phyloP scores from a whole-genome alignment of 2,797 vertebrate species.

The Enteromius trimaculatus region DNA sequence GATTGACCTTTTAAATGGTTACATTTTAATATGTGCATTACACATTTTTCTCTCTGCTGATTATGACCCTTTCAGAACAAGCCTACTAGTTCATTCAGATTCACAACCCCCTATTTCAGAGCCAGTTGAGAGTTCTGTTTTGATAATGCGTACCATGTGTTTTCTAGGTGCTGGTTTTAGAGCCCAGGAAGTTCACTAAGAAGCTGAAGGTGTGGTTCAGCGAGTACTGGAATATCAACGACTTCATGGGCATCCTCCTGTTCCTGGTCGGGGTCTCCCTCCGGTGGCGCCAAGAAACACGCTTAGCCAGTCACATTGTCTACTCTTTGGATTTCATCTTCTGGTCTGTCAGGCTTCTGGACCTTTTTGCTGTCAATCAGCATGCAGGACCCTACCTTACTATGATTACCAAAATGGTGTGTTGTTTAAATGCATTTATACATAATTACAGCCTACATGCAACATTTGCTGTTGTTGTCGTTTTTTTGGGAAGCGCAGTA shows the following conservation, averaged over 20 bases:
- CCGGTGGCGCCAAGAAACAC: slow-evolving; percentile 78
- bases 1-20: not conserved
- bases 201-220: slow-evolving; percentile 96
- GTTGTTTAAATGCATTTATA: not conserved
- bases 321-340: slow-evolving; percentile 98
- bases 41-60: not conserved
- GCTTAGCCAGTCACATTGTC: slow-evolving; percentile 82
- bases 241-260: slow-evolving; percentile 87
- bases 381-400: slow-evolving; percentile 95
- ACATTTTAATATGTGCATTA: not conserved
- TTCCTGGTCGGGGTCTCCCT: slow-evolving; percentile 87
- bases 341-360: slow-evolving; percentile 92
- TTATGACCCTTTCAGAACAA: not conserved
- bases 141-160: not conserved
- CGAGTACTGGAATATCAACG: slow-evolving; percentile 97
- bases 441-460: not conserved
- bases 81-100: not conserved
- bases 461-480: not conserved
- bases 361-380: slow-evolving; percentile 95
- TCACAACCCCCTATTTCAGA: not conserved
- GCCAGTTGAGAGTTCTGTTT: not conserved
- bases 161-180: slow-evolving; percentile 87
- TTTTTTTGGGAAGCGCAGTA: not conserved
- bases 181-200: slow-evolving; percentile 88
- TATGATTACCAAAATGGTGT: slow-evolving; percentile 98